Evolutionary conservation across 2,797 vertebrate genomes (phyloP), one percentile per base, ranked within the genome.

Genomic region (Urophycis tenuis): DNA sequence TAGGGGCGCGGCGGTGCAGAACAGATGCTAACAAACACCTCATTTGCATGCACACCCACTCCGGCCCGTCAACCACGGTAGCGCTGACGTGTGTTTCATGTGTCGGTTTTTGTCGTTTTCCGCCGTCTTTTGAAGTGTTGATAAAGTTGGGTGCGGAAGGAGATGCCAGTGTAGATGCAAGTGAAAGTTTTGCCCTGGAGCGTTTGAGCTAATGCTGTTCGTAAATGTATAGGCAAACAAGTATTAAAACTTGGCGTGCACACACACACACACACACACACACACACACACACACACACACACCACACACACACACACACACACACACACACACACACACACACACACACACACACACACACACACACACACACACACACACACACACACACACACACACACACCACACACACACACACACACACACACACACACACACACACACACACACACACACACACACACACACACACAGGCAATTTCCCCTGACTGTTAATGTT

Each of bases 1-100:
- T 88, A 82, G 85, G 81, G 77, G 60, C 81, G 80, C 92, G 88
- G 88, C 81, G 69, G 83, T 74, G 79, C 82, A 82, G 39, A 85
- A 78, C 83, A 82, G 80, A 86, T 84, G 87, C 89, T 88, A 91
- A 90, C 88, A 88, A 81, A 80, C 87, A 64, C 89, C 90, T 90
- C 89, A 88, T 87, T 78, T 15, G 34, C 67, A 70, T 70, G 30
- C 25, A 22, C 19, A 45, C 41, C 7, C 35, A 45, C 41, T 5
- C 45, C 45, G 19, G 19, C 45, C 19, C 3, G 45, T 53, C 10
- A 17, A 6, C 45, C 7, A 53, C 45, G 45, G 45, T 1, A 53
- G 22, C 45, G 19, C 0, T 53, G 45, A 22, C 45, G 4, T 53
- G 4, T 9, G 4, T 53, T 22, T 53, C 45, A 5, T 53, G 45